These are phyloP conservation scores for Asobara japonica DNA, from an alignment of 1,140 invertebrate genomes.

Conservation along the genomic window DNA sequence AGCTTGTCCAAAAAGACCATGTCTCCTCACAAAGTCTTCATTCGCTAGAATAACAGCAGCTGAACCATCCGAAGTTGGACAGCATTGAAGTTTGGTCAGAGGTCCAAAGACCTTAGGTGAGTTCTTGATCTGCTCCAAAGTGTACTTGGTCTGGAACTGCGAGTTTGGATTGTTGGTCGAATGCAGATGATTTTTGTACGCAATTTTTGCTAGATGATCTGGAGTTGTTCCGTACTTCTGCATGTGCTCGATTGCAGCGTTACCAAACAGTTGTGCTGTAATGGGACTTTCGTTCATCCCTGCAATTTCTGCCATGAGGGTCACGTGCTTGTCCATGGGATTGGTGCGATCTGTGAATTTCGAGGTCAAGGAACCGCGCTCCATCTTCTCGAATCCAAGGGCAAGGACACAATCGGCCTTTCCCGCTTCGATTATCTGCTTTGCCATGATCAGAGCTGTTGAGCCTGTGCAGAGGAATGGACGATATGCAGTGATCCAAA, in stretches of 20 bases:
- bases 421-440: conserved; percentile 90
- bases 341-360: conserved; percentile 90
- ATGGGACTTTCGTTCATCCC: conserved; percentile 81
- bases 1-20: conserved; percentile 85
- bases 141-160: conserved; percentile 91
- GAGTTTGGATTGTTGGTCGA: conserved; percentile 96
- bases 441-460: conserved; percentile 88
- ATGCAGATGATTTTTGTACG: conserved; percentile 97
- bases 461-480: too few species aligned
- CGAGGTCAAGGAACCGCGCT: conserved; percentile 84
- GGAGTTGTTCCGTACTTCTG: conserved; percentile 94
- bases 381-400: conserved; percentile 98
- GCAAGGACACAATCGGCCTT: conserved; percentile 89
- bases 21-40: conserved; percentile 87
- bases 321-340: conserved; percentile 93
- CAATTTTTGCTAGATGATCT: conserved; percentile 96
- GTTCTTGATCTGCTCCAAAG: conserved; percentile 86
- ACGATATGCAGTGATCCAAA: too few species aligned
- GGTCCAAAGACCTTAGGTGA: conserved; percentile 89
- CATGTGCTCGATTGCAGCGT: conserved; percentile 97
- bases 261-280: conserved; percentile 96
- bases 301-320: conserved; percentile 82
- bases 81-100: conserved; percentile 95
- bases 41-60: conserved; percentile 91
- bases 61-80: conserved; percentile 96